A percentile compares a stretch with the other conserved stretches of the same genome.
phyloP scores from a whole-genome alignment of 2,797 vertebrate species.

The Limnodromus scolopaceus region DNA sequence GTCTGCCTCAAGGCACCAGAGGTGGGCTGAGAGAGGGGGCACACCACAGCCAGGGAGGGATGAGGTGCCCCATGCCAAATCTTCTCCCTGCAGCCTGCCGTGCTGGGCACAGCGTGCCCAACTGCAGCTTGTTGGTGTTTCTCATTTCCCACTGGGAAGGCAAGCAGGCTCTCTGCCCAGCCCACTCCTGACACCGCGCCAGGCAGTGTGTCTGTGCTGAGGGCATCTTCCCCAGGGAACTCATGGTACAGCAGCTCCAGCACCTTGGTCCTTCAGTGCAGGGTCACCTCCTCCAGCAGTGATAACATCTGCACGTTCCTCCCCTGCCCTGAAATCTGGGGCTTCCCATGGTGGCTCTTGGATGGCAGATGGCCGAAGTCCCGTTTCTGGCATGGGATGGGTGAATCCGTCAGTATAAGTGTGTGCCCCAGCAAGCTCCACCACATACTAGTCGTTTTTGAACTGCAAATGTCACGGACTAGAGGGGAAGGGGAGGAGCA shows the following conservation, averaged over 20 bases:
- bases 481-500: not conserved
- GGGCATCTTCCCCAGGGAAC: not conserved
- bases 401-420: rapidly evolving
- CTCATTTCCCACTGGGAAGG: not conserved
- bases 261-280: not conserved
- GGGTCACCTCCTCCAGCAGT: not conserved
- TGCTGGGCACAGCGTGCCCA: rapidly evolving
- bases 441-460: not conserved
- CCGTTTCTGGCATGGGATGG: not conserved
- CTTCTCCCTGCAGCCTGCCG: not conserved
- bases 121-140: not conserved
- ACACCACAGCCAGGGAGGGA: rapidly evolving
- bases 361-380: not conserved
- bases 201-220: not conserved
- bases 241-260: rapidly evolving
- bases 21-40: not conserved
- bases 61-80: not conserved
- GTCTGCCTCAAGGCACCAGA: not conserved
- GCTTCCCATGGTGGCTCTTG: not conserved
- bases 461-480: rapidly evolving
- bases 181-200: not conserved
- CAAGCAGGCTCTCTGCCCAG: not conserved
- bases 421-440: not conserved
- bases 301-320: rapidly evolving
- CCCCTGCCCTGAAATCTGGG: not conserved